These are phyloP conservation scores for Gambusia affinis DNA, from an alignment of 2,113 vertebrate genomes.

Conservation along the genomic window DNA sequence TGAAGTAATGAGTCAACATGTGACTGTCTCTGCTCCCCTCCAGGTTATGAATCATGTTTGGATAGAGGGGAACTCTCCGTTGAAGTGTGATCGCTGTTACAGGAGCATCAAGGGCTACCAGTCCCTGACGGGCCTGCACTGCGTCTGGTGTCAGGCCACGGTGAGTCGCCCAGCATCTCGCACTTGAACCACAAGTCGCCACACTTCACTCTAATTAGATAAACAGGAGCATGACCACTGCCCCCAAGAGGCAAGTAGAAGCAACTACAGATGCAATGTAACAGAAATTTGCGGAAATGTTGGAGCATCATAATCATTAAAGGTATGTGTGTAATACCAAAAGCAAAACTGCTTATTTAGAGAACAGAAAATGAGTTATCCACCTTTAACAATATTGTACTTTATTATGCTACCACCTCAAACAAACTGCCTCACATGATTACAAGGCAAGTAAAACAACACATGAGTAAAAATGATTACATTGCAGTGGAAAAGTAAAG, in stretches of 20 bases:
- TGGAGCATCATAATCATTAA: not conserved
- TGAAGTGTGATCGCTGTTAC: slow-evolving; percentile 93
- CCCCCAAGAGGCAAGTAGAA: not conserved
- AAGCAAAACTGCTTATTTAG: too few species aligned
- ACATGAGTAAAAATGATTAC: too few species aligned
- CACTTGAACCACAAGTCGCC: too few species aligned
- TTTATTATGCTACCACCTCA: too few species aligned
- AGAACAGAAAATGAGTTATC: too few species aligned
- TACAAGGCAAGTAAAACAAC: too few species aligned
- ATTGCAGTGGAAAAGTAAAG: too few species aligned
- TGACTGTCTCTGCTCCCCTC: not conserved
- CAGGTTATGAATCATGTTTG: slow-evolving; percentile 95
- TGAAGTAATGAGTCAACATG: not conserved
- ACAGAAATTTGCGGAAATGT: not conserved
- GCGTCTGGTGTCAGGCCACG: slow-evolving; percentile 93
- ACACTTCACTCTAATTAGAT: too few species aligned
- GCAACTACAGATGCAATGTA: not conserved
- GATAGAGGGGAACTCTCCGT: slow-evolving; percentile 92
- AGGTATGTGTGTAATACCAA: not conserved
- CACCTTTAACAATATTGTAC: too few species aligned
- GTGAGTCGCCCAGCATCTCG: slow-evolving; percentile 78
- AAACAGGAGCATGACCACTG: not conserved
- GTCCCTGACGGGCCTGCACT: slow-evolving; percentile 92
- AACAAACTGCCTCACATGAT: too few species aligned
- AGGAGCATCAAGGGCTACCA: slow-evolving; percentile 97